These are phyloP conservation scores for Ceyx melanurus DNA, from an alignment of 2,113 vertebrate genomes.

Conservation along the genomic window DNA sequence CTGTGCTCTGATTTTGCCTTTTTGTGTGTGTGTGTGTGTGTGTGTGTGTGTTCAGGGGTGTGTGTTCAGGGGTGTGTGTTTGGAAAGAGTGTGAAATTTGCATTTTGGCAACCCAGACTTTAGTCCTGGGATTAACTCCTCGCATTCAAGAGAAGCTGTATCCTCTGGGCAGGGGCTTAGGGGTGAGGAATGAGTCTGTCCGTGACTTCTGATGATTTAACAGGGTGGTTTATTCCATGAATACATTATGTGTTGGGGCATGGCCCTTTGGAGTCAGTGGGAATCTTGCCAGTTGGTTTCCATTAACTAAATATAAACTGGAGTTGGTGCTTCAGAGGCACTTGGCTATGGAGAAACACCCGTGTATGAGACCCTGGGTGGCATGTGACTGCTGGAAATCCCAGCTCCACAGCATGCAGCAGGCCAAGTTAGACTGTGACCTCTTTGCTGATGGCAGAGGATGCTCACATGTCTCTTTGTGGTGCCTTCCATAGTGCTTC, in stretches of 20 bases:
- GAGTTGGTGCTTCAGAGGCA: neutral
- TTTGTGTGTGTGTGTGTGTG: neutral
- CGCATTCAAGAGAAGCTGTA: neutral
- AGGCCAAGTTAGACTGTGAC: accelerated
- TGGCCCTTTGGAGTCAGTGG: neutral
- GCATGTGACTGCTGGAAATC: neutral
- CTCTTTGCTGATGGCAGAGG: accelerated
- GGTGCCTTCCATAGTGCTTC: neutral
- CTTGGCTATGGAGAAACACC: neutral
- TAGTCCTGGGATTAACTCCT: neutral
- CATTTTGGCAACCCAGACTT: neutral
- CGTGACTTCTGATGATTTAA: neutral
- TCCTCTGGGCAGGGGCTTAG: neutral
- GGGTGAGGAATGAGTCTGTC: neutral
- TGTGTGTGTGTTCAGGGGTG: neutral
- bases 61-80: neutral
- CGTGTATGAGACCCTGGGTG: neutral
- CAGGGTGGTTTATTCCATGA: neutral
- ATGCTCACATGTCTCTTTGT: neutral
- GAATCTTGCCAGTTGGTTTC: constrained; percentile 6
- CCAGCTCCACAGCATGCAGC: neutral
- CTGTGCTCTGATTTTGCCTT: neutral
- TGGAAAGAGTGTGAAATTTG: neutral
- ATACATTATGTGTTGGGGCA: neutral
- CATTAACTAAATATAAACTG: neutral